Base-by-base conservation (phyloP, 2,888 invertebrate species). In the Eupsilia transversa region DNA sequence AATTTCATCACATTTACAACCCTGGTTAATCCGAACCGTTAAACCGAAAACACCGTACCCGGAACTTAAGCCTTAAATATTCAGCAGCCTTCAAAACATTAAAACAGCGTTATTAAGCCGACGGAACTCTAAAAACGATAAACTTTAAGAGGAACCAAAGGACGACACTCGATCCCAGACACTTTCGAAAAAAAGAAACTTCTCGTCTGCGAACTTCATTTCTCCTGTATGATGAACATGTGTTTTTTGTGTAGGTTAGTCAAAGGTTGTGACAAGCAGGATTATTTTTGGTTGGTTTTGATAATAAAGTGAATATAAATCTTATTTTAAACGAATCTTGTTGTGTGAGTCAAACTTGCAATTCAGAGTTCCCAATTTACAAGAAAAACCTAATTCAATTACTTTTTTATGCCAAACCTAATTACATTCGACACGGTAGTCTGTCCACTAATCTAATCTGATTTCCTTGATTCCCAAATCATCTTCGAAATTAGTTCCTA, bases 171-270 rank as follows among this genome's bases (percentile, higher is more conserved):
- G 92, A 92, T 91, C 92, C 92, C 89, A 88, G 88, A 88, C 91
- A 91, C 94, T 94, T 94, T 94, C 93, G 91, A 94, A 94, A 94
- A 94, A 94, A 92, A 92, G 91, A 93, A 92, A 93, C 93, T 93
- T 71, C 43, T 9, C 92, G 93, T 90, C 91, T 90, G 90, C 90
- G 80, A 89, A 90, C 89, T 91, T 89, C 82, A 87, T 88, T 87
- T 86, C 85, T 84, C 80, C 82, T 86, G 84, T 85, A 87, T 83
- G 84, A 87, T 87, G 71, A 72, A 59, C 68, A 63, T 66, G 46
- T 73, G 69, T 73, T 52, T 70, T 77, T 72, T 65, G 59, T 61
- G 33, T 63, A 64, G 30, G 56, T 74, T 74, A 67, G 60, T 54
- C 73, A 72, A 71, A 72, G 60, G 63, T 70, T 72, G 57, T 52